Evolutionary conservation across 2,888 invertebrate genomes (phyloP), one percentile per base, ranked within the genome.

Genomic region (Ganaspis brasiliensis): DNA sequence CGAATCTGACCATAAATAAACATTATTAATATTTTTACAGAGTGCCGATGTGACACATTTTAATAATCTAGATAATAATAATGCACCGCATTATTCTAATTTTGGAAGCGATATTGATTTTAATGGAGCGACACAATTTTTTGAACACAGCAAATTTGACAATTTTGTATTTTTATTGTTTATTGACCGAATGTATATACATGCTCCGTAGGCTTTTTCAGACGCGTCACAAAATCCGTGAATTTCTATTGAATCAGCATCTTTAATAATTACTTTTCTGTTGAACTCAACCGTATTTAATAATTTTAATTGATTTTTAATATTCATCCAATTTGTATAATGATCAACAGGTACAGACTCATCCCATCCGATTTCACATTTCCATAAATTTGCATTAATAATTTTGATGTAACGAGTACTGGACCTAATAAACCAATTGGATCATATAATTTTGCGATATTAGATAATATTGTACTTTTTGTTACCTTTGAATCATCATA

Each of bases 311-410:
- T 31, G 31, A 31, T 31, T 31, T 31, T 31, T 31, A 31, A 31
- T 31, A 6, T 31, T 8, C 2, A 6, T 16, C 81, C 81, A 83
- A 0, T 19, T 26, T 0, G 77, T 75, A 10, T 76, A 63, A 0
- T 81, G 14, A 3, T 71, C 61, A 9, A 74, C 52, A 5, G 82
- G 78, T 0, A 83, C 67, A 0, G 80, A 78, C 55, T 83, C 82
- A 24, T 84, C 82, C 82, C 83, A 84, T 0, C 72, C 61, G 5
- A 81, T 5, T 37, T 80, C 73, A 1, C 24, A 16, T 31, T 71
- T 74, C 83, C 83, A 82, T 6, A 71, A 72, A 0, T 77, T 59
- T 52, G 82, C 80, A 35, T 79, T 75, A 8, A 83, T 55, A 1
- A 59, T 73, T 56, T 84, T 82, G 0, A 79, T 82, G 6, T 26